Percentiles rank a stretch among this genome's conserved stretches.
Evolutionary conservation across 2,797 vertebrate species (phyloP).

Genomic region (Lemur catta): DNA sequence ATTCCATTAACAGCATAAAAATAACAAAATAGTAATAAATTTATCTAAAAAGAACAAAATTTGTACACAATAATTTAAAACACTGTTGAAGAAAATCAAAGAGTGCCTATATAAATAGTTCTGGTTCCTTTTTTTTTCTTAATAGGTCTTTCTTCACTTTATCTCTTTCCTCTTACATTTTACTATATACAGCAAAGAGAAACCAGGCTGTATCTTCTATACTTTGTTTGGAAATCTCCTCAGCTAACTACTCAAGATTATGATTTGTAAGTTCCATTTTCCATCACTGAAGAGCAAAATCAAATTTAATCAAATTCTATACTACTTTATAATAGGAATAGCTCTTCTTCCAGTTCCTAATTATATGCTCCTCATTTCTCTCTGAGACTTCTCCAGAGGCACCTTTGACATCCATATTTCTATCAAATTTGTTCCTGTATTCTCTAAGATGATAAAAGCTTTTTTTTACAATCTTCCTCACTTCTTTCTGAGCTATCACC

Average conservation of each 20-base stretch:
- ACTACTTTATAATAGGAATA: background rate
- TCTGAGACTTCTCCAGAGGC: background rate
- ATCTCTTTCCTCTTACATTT: background rate
- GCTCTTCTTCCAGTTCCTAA: background rate
- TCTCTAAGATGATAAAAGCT: background rate
- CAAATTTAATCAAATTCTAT: background rate
- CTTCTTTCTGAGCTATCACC: background rate
- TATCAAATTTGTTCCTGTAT: background rate
- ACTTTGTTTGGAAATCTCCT: background rate
- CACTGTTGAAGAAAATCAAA: background rate
- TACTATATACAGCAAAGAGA: background rate
- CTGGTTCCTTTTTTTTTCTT: background rate
- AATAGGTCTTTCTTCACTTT: background rate
- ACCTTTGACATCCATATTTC: background rate
- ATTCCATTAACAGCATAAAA: background rate
- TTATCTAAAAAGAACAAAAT: background rate
- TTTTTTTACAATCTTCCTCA: background rate
- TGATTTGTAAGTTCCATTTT: background rate
- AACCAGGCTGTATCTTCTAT: background rate
- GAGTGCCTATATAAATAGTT: background rate
- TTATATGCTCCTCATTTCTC: background rate
- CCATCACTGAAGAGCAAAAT: background rate
- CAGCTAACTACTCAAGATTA: background rate
- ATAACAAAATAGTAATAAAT: background rate
- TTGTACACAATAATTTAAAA: background rate